These are phyloP conservation scores for Meghimatium bilineatum DNA, from an alignment of 2,888 invertebrate species.

Conservation along the genomic window DNA sequence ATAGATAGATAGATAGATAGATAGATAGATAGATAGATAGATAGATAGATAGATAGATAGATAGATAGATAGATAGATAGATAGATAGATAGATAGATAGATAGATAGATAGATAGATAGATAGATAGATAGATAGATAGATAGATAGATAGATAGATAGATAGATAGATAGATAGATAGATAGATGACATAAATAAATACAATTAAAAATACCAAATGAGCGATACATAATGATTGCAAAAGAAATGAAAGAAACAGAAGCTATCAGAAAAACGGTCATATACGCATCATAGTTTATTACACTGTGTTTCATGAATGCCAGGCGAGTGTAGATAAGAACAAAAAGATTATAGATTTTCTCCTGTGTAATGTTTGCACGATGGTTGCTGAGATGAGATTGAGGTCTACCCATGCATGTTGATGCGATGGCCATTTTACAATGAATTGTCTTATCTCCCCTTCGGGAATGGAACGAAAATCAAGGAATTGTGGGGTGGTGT, in stretches of 20 bases:
- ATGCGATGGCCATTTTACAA: not conserved
- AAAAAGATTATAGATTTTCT: not conserved
- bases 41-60: not conserved
- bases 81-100: not conserved
- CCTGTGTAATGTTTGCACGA: not conserved
- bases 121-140: not conserved
- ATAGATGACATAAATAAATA: too few relatives aligned
- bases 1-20: not conserved
- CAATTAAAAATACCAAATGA: too few relatives aligned
- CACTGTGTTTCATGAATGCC: not conserved
- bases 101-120: slow-evolving; percentile 2
- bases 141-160: slow-evolving; percentile 1
- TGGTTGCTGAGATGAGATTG: not conserved
- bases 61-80: not conserved
- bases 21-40: not conserved
- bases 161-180: slow-evolving; percentile 1
- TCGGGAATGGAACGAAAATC: not conserved
- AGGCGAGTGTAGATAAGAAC: not conserved
- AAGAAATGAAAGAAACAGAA: not conserved
- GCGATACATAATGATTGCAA: not conserved
- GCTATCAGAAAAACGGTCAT: not conserved
- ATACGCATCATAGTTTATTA: not conserved
- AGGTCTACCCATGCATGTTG: not conserved
- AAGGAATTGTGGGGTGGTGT: not conserved
- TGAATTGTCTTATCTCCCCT: not conserved